Evolutionary conservation across 2,888 invertebrate species (phyloP).

Genomic region (Drosophila recens): DNA sequence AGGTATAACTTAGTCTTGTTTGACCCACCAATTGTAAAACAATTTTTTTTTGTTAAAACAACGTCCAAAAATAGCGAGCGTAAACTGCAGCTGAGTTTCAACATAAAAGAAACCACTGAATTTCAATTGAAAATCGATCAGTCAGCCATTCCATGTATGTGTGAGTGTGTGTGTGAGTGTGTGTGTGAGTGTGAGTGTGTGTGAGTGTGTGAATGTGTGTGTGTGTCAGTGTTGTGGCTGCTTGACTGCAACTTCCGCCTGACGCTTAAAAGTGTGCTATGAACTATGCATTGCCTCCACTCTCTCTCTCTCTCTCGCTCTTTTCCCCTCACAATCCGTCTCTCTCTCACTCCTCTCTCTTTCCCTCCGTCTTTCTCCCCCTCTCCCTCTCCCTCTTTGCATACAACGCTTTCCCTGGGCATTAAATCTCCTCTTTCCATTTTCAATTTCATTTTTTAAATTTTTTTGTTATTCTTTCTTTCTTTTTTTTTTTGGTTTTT

Average conservation of each 20-base stretch:
- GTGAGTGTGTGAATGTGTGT: conserved; percentile 20
- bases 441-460: background rate
- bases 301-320: background rate
- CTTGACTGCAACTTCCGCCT: conserved; percentile 60
- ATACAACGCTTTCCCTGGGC: conserved; percentile 26
- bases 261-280: conserved; percentile 63
- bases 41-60: conserved; percentile 14
- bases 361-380: too few relatives aligned
- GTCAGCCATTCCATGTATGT: conserved; percentile 25
- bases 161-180: conserved; percentile 21
- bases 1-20: background rate
- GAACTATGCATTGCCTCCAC: conserved; percentile 59
- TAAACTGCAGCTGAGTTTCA: conserved; percentile 41
- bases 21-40: background rate
- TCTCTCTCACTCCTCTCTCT: too few relatives aligned
- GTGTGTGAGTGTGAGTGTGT: conserved; percentile 16
- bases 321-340: too few relatives aligned
- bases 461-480: background rate
- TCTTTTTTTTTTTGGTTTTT: background rate
- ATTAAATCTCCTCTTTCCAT: conserved; percentile 32
- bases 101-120: conserved; percentile 71
- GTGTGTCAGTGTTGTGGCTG: conserved; percentile 39
- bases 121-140: conserved; percentile 80
- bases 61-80: conserved; percentile 24
- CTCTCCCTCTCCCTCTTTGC: too few relatives aligned